Percentiles rank a stretch among this genome's conserved stretches.
These are phyloP conservation scores for Trachops cirrhosus DNA, from an alignment of 2,797 vertebrate species.

Conservation along the genomic window DNA sequence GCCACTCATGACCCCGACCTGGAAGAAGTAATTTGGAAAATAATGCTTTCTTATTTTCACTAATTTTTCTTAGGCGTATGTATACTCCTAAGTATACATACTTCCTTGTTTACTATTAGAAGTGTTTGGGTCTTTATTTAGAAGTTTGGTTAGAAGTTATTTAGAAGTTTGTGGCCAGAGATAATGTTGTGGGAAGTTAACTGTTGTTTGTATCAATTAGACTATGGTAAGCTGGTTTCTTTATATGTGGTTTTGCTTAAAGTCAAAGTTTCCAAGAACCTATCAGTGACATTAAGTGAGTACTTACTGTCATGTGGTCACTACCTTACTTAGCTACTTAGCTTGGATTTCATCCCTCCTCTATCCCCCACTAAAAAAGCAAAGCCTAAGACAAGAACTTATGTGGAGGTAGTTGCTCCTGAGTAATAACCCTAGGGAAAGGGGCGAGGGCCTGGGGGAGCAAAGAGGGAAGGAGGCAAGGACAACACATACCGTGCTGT, in stretches of 20 bases:
- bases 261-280: neutral
- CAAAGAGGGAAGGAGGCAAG: neutral
- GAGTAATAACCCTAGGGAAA: neutral
- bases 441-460: neutral
- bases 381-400: neutral
- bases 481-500: neutral
- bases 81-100: no score
- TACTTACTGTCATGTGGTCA: neutral
- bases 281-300: neutral
- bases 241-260: neutral
- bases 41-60: neutral
- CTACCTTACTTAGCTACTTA: neutral
- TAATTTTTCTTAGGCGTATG: neutral
- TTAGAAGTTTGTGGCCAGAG: neutral
- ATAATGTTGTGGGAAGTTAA: neutral
- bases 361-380: neutral
- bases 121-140: neutral
- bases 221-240: neutral
- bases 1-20: neutral
- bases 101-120: neutral
- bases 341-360: neutral
- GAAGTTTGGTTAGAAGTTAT: neutral
- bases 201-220: neutral
- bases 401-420: neutral
- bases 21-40: neutral